Conservation (phyloP, 2,113 vertebrate species). For the Cyrtonyx montezumae region DNA sequence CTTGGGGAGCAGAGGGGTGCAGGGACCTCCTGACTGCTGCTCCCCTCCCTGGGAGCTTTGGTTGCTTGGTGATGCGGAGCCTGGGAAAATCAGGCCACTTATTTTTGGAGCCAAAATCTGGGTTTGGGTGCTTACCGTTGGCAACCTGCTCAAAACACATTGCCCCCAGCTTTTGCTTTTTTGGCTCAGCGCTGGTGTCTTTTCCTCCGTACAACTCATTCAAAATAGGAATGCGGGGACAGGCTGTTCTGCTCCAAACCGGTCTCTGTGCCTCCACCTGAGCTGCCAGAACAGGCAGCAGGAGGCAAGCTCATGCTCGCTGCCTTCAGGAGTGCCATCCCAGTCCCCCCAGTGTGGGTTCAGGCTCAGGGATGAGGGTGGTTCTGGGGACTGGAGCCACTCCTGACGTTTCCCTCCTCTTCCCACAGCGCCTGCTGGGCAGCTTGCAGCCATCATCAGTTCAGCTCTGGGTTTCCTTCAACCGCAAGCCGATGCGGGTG, state of each 20-base stretch:
- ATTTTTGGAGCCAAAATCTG: conserved; percentile 67
- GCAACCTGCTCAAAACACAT: background rate
- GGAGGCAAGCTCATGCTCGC: background rate
- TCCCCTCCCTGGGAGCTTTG: background rate
- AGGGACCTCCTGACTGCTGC: background rate
- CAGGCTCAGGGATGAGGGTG: background rate
- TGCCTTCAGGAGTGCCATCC: background rate
- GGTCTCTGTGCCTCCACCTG: background rate
- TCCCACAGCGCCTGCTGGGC: conserved; percentile 81
- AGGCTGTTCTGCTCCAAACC: background rate
- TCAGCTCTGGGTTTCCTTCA: conserved; percentile 98
- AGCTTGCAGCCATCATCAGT: conserved; percentile 82
- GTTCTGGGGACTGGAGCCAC: background rate
- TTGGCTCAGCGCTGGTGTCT: accelerated
- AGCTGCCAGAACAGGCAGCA: background rate
- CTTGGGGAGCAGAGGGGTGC: background rate
- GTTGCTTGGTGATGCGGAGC: conserved; percentile 43
- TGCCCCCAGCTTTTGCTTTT: background rate
- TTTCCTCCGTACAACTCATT: accelerated
- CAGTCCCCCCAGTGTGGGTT: background rate
- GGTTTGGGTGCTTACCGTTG: conserved; percentile 12
- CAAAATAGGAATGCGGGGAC: background rate
- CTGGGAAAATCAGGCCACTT: conserved; percentile 18
- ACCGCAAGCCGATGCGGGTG: conserved; percentile 92
- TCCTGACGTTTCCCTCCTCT: background rate